These are phyloP conservation scores for Escarpia spicata DNA, from an alignment of 2,888 invertebrate species.

Conservation along the genomic window DNA sequence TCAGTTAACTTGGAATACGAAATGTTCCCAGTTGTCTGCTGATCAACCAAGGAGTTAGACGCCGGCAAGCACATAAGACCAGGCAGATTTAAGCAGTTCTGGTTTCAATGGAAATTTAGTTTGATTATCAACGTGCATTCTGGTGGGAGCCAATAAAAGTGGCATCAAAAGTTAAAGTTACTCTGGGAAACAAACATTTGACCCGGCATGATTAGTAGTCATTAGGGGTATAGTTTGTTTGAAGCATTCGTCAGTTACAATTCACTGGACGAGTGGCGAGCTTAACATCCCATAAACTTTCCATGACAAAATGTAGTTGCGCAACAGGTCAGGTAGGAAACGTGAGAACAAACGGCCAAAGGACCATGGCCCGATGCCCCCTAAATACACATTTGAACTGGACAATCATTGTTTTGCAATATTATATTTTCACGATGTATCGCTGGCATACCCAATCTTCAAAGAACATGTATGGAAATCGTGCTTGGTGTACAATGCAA, in stretches of 20 bases:
- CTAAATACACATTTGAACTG: too few relatives aligned
- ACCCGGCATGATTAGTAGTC: background rate
- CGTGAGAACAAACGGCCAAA: too few relatives aligned
- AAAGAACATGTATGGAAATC: background rate
- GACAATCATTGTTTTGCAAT: too few relatives aligned
- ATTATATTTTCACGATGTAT: too few relatives aligned
- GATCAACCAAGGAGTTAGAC: background rate
- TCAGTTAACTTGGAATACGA: background rate
- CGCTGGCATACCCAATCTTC: background rate
- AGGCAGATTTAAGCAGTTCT: background rate
- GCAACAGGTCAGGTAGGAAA: too few relatives aligned
- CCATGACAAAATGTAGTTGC: too few relatives aligned
- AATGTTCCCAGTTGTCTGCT: background rate
- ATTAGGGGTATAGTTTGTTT: too few relatives aligned
- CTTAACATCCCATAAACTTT: too few relatives aligned
- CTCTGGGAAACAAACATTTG: background rate
- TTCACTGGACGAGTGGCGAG: too few relatives aligned
- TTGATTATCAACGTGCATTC: background rate
- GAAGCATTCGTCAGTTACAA: too few relatives aligned
- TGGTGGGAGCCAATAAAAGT: background rate
- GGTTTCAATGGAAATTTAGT: background rate
- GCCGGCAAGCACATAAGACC: background rate
- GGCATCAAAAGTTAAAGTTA: background rate
- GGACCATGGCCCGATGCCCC: too few relatives aligned
- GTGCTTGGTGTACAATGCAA: background rate